phyloP scores from a whole-genome alignment of 2,888 invertebrate species.

The Cheilosia vernalis region DNA sequence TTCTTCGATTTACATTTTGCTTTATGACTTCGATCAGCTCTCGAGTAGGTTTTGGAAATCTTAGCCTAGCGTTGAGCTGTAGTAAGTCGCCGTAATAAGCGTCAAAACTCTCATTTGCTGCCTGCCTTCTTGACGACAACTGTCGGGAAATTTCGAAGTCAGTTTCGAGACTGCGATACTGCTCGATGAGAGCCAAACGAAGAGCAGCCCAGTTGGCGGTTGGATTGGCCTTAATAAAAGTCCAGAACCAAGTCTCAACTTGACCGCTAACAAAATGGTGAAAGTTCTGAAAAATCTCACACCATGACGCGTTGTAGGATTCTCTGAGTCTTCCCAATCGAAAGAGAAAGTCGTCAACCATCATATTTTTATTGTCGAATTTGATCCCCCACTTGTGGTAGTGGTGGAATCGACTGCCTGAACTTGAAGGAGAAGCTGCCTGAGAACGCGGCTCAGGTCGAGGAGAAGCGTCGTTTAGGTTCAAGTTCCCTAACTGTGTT shows the following conservation, averaged over 20 bases:
- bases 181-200: not conserved
- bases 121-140: not conserved
- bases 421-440: too few species aligned
- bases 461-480: too few species aligned
- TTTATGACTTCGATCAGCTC: not conserved
- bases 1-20: not conserved
- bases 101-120: not conserved
- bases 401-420: too few species aligned
- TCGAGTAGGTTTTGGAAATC: not conserved
- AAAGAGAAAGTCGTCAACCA: slow-evolving; percentile 14
- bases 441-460: too few species aligned
- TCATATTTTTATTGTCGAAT: not conserved
- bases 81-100: not conserved
- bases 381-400: too few species aligned
- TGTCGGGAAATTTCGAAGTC: slow-evolving; percentile 8
- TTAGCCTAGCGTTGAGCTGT: not conserved
- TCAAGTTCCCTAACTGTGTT: too few species aligned
- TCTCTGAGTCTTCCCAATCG: not conserved
- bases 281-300: not conserved
- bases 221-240: not conserved
- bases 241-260: not conserved
- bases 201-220: not conserved
- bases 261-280: not conserved
- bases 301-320: not conserved
- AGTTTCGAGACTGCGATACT: slow-evolving; percentile 11